Evolutionary conservation across 2,113 vertebrate species (phyloP).

Genomic region (Sinosuthora webbiana): DNA sequence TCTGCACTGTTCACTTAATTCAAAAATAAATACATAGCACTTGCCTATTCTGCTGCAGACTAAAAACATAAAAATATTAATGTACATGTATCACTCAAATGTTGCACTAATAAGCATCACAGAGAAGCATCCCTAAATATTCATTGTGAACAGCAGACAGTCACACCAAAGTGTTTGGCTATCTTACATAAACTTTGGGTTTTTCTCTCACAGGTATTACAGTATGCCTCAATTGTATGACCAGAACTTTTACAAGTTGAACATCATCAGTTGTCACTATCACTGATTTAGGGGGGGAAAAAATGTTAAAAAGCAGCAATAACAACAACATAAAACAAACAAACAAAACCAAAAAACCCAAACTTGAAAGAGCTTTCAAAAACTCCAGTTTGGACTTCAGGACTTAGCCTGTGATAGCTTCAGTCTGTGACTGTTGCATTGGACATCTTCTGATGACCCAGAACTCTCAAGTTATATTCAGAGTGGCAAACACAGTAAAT

Average conservation of each 20-base stretch:
- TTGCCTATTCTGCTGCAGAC: not conserved
- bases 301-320: not conserved
- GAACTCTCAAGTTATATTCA: not conserved
- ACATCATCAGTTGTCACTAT: no score
- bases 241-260: not conserved
- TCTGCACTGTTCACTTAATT: not conserved
- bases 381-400: not conserved
- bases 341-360: not conserved
- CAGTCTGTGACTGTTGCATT: not conserved
- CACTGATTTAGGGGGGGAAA: not conserved
- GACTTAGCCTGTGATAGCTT: rapidly evolving
- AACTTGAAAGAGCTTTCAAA: not conserved
- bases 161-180: not conserved
- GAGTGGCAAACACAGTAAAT: not conserved
- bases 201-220: not conserved
- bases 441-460: not conserved
- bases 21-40: not conserved
- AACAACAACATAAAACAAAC: no score
- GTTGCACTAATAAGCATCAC: not conserved
- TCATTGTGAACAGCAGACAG: not conserved
- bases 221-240: rapidly evolving
- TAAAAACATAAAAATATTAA: not conserved
- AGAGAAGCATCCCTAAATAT: not conserved
- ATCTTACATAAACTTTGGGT: not conserved
- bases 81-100: not conserved